Conservation (phyloP, 2,113 vertebrate species). For the Elanoides forficatus region DNA sequence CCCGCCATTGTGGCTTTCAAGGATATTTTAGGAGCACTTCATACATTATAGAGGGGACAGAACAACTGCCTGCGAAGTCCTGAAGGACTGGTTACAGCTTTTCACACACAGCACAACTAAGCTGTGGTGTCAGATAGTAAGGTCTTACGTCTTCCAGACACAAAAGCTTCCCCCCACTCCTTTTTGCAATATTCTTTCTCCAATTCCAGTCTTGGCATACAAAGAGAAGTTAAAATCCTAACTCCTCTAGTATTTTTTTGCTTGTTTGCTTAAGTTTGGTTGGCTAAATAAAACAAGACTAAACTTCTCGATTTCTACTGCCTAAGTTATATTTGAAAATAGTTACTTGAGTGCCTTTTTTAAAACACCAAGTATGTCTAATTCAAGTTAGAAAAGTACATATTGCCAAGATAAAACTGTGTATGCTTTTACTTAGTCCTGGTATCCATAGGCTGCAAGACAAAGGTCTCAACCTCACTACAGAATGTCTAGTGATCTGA, state of each 20-base stretch:
- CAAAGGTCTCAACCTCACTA: background rate
- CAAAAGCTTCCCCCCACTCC: background rate
- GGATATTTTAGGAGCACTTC: background rate
- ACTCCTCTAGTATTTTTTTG: background rate
- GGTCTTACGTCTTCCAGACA: background rate
- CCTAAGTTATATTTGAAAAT: background rate
- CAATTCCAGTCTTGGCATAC: background rate
- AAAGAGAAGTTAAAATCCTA: background rate
- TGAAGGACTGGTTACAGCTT: background rate
- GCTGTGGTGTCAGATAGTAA: background rate
- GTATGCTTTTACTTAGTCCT: background rate
- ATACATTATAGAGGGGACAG: background rate
- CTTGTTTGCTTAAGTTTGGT: background rate
- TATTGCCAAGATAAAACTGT: background rate
- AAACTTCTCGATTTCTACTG: background rate
- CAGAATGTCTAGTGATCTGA: background rate
- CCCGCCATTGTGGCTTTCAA: too few species aligned
- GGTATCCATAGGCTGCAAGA: background rate
- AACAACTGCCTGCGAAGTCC: background rate
- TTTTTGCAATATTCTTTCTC: background rate
- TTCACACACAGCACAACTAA: background rate
- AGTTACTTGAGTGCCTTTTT: background rate
- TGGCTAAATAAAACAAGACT: background rate
- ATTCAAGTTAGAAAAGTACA: background rate
- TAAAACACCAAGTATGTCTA: background rate